These are phyloP conservation scores for Limnephilus rhombicus DNA, from an alignment of 2,888 invertebrate species.

Conservation along the genomic window DNA sequence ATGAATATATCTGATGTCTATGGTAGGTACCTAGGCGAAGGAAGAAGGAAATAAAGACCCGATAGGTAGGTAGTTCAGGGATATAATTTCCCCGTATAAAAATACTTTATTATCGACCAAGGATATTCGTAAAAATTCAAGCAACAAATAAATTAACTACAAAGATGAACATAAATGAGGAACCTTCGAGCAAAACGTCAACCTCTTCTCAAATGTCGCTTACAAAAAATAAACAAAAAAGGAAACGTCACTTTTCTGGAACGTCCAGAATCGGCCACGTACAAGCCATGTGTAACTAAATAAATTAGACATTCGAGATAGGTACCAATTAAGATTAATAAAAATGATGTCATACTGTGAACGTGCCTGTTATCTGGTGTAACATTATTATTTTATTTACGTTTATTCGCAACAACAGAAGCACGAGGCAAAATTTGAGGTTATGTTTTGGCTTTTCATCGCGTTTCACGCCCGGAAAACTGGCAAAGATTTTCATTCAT, in stretches of 20 bases:
- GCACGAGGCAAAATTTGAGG: slow-evolving; percentile 26
- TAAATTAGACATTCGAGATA: not conserved
- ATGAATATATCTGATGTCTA: no score
- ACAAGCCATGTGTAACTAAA: no score
- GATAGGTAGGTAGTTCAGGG: no score
- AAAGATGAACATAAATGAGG: not conserved
- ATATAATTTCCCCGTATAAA: not conserved
- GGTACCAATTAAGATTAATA: not conserved
- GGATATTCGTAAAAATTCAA: not conserved
- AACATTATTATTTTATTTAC: not conserved
- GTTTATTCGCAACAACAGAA: not conserved
- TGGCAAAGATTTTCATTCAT: slow-evolving; percentile 5
- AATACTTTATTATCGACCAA: not conserved
- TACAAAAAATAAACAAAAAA: no score
- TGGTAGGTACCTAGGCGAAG: no score
- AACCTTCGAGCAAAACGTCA: not conserved
- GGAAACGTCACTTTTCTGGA: no score
- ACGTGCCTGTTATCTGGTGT: not conserved
- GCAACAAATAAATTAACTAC: not conserved
- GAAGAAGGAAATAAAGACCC: no score
- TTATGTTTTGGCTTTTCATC: not conserved
- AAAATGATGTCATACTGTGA: not conserved
- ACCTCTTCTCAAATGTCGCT: not conserved
- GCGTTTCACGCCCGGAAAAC: slow-evolving; percentile 1
- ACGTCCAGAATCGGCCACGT: no score